Percentiles rank a stretch among this genome's conserved stretches.
These are phyloP conservation scores for Lathronympha strigana DNA, from an alignment of 2,888 invertebrate species.

Conservation along the genomic window DNA sequence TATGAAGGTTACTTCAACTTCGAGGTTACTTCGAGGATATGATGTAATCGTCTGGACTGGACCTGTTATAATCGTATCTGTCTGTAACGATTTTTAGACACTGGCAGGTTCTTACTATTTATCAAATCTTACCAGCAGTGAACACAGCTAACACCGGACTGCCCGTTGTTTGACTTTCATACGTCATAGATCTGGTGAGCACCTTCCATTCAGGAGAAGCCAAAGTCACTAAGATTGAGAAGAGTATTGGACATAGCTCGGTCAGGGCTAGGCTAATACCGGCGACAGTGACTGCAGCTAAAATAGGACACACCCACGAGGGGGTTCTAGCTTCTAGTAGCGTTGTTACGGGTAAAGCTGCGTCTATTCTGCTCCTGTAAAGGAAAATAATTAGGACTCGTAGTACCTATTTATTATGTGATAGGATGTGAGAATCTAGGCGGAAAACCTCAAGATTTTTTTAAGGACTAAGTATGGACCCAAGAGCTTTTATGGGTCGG, in stretches of 20 bases:
- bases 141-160: constrained; percentile 87
- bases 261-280: constrained; percentile 85
- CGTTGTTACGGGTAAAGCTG: constrained; percentile 84
- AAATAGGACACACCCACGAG: constrained; percentile 84
- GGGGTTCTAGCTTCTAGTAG: constrained; percentile 85
- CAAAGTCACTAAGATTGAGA: constrained; percentile 80
- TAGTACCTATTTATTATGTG: not conserved
- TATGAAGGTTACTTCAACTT: not conserved
- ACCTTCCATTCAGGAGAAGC: constrained; percentile 86
- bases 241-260: constrained; percentile 84
- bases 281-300: constrained; percentile 84
- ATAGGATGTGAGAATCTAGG: too few species aligned
- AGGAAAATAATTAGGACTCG: constrained; percentile 8
- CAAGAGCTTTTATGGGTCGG: too few species aligned
- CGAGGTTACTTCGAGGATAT: not conserved
- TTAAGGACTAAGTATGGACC: too few species aligned
- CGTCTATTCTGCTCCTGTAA: constrained; percentile 81
- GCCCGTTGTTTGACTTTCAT: constrained; percentile 84
- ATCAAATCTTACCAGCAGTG: constrained; percentile 79
- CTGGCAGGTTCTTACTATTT: too few species aligned
- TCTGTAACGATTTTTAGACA: not conserved
- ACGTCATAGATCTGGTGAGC: constrained; percentile 84
- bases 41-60: too few species aligned
- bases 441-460: too few species aligned
- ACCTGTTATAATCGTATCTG: too few species aligned